phyloP scores from a whole-genome alignment of 2,888 invertebrate species.

The Coecobrya sp. region DNA sequence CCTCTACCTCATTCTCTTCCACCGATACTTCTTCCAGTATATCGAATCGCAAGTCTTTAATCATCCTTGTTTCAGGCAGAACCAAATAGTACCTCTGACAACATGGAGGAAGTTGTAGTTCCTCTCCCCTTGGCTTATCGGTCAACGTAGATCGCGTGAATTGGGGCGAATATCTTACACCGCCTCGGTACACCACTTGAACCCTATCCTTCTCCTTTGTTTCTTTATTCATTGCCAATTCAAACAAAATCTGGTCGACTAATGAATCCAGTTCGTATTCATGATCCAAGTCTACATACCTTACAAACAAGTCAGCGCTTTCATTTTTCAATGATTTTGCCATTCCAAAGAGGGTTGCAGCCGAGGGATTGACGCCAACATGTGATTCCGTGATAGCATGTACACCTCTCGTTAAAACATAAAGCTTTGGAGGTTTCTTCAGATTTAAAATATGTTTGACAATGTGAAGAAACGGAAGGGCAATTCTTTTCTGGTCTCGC shows the following conservation, averaged over 20 bases:
- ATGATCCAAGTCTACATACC: slow-evolving; percentile 51
- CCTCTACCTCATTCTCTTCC: background rate
- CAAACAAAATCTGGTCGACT: slow-evolving; percentile 1
- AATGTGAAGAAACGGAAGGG: slow-evolving; percentile 52
- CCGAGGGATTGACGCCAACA: background rate
- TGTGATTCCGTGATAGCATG: background rate
- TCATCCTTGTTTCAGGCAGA: background rate
- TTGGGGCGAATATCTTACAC: background rate
- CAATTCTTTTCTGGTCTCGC: slow-evolving; percentile 36
- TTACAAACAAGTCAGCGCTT: background rate
- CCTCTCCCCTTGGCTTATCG: background rate
- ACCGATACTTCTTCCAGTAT: background rate
- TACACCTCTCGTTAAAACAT: slow-evolving; percentile 12
- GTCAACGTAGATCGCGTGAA: background rate
- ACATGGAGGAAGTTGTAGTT: background rate
- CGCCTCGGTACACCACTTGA: background rate
- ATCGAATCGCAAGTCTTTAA: background rate
- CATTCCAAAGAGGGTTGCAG: slow-evolving; percentile 34
- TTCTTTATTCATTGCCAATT: background rate
- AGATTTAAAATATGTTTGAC: slow-evolving; percentile 2
- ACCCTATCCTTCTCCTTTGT: background rate
- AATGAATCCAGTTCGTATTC: background rate
- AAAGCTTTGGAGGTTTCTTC: slow-evolving; percentile 12
- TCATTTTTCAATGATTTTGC: slow-evolving; percentile 59
- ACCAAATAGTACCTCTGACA: background rate